A percentile compares a stretch with the other conserved stretches of the same genome.
These are phyloP conservation scores for Hypothenemus hampei DNA, from an alignment of 1,140 invertebrate genomes.

Conservation along the genomic window DNA sequence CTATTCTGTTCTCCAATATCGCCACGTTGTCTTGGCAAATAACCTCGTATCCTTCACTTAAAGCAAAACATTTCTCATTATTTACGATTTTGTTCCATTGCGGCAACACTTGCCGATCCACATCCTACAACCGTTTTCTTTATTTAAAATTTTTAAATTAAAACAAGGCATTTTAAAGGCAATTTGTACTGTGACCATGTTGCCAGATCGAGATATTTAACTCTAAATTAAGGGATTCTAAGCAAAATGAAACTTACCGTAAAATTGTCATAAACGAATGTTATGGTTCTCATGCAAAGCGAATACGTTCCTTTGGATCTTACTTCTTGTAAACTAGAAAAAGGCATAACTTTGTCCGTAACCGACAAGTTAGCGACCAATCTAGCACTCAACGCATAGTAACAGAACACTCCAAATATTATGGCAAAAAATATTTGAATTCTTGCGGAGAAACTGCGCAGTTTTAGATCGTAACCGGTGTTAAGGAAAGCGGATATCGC, in stretches of 20 bases:
- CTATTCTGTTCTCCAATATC: conserved; percentile 37
- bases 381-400: conserved; percentile 37
- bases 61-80: conserved; percentile 29
- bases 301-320: conserved; percentile 25
- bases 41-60: conserved; percentile 30
- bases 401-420: conserved; percentile 35
- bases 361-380: conserved; percentile 37
- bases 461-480: conserved; percentile 38
- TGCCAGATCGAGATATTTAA: no score
- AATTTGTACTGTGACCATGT: no score
- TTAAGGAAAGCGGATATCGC: conserved; percentile 37
- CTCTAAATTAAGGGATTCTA: no score
- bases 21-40: conserved; percentile 36
- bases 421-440: conserved; percentile 33
- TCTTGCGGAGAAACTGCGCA: conserved; percentile 33
- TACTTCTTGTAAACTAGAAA: conserved; percentile 33
- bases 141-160: not conserved
- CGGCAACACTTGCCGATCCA: conserved; percentile 28
- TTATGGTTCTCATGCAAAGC: conserved; percentile 37
- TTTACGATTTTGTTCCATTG: conserved; percentile 36
- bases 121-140: conserved; percentile 24
- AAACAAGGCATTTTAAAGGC: no score
- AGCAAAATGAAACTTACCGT: conserved; percentile 27
- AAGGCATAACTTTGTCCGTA: conserved; percentile 30
- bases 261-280: conserved; percentile 42